Evolutionary conservation across 2,888 invertebrate species (phyloP).

Genomic region (Aspidiotus rigidus): DNA sequence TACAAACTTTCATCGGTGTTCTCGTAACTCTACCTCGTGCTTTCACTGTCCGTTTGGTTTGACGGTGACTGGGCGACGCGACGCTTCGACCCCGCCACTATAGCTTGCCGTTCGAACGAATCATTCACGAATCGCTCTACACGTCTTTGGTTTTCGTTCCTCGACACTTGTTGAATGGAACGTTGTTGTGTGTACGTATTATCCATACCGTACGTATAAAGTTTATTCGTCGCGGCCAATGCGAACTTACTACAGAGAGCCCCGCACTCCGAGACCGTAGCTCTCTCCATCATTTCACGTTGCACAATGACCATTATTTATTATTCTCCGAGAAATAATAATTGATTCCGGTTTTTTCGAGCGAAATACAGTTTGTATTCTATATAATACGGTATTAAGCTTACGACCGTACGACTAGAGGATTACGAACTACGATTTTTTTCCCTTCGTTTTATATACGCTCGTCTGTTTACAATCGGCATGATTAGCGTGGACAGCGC

Average conservation of each 20-base stretch:
- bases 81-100: no score
- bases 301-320: not conserved
- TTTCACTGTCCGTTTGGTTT: no score
- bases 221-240: no score
- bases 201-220: no score
- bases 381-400: not conserved
- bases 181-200: no score
- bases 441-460: not conserved
- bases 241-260: no score
- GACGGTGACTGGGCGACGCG: no score
- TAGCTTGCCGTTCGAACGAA: not conserved
- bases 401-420: not conserved
- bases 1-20: no score
- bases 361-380: not conserved
- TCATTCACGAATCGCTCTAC: not conserved
- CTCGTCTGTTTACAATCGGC: not conserved
- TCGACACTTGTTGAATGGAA: no score
- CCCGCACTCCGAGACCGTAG: no score
- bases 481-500: not conserved
- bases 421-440: not conserved
- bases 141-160: not conserved
- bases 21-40: no score
- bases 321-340: not conserved
- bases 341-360: slow-evolving; percentile 3
- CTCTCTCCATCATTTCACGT: not conserved